Evolutionary conservation across 2,113 vertebrate genomes (phyloP).

Genomic region (Zosterops hypoxanthus): DNA sequence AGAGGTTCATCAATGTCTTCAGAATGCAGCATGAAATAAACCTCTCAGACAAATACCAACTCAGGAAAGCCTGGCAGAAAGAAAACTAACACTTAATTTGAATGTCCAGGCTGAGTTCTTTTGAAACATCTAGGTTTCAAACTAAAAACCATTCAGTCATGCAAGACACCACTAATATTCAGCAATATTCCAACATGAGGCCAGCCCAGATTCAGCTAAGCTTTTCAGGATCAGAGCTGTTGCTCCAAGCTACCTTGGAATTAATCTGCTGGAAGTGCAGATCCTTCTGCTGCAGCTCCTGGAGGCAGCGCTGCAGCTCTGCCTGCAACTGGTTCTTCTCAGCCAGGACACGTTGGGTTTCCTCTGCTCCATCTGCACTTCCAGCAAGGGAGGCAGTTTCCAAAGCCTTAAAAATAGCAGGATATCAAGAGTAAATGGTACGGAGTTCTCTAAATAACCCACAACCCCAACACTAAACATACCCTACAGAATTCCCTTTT

Average conservation of each 20-base stretch:
- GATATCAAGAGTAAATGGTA: neutral
- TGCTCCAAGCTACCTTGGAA: constrained; percentile 70
- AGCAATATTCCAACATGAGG: neutral
- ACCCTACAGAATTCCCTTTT: neutral
- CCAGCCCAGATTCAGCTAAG: neutral
- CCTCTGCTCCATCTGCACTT: constrained; percentile 37
- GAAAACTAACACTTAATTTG: neutral
- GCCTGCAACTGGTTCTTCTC: constrained; percentile 75
- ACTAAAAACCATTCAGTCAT: neutral
- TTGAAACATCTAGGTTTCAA: neutral
- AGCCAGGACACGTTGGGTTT: constrained; percentile 48
- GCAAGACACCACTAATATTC: neutral
- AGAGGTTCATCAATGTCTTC: neutral
- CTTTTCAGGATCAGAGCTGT: neutral
- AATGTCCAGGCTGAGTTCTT: neutral
- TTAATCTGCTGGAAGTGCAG: constrained; percentile 80
- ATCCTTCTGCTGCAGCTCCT: constrained; percentile 85
- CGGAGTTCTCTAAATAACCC: neutral
- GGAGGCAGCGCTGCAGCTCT: constrained; percentile 80
- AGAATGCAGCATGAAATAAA: neutral
- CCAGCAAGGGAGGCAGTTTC: constrained; percentile 59
- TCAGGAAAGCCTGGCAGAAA: neutral
- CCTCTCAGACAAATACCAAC: neutral
- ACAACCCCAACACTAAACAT: neutral
- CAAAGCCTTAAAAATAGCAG: constrained; percentile 37